Evolutionary conservation across 2,888 invertebrate species (phyloP).

Genomic region (Phorcus lineatus): DNA sequence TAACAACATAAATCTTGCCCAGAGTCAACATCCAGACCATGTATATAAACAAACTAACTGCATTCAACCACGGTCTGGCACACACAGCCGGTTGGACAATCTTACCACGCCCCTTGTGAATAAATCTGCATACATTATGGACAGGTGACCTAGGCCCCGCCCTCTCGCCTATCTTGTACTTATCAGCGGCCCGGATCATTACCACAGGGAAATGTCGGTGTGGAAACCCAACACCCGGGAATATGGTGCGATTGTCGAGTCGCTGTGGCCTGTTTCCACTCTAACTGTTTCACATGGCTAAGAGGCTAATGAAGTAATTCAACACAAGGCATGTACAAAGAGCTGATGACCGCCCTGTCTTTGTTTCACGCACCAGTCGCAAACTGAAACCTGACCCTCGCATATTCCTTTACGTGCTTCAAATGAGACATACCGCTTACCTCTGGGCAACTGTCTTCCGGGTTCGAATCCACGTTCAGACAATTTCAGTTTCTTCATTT

Average conservation of each 20-base stretch:
- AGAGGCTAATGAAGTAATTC: constrained; percentile 16
- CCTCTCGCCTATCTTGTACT: not conserved
- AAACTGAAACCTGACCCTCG: not conserved
- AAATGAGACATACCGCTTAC: no score
- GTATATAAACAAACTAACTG: constrained; percentile 26
- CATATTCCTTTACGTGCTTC: not conserved
- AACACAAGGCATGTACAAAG: not conserved
- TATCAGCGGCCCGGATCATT: constrained; percentile 11
- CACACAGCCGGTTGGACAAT: not conserved
- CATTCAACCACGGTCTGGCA: not conserved
- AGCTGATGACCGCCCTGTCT: not conserved
- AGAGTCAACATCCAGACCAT: constrained; percentile 16
- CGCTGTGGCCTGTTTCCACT: not conserved
- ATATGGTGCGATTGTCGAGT: not conserved
- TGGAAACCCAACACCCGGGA: not conserved
- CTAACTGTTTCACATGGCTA: not conserved
- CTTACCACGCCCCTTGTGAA: not conserved
- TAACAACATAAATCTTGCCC: constrained; percentile 27
- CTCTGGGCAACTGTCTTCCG: no score
- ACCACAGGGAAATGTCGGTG: not conserved
- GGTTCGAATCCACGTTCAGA: no score
- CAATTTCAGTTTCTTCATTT: no score
- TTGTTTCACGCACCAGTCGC: not conserved
- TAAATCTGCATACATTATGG: constrained; percentile 11
- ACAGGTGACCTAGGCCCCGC: constrained; percentile 17